These are phyloP conservation scores for Eospalax fontanierii DNA, from an alignment of 2,797 vertebrate species.

Conservation along the genomic window DNA sequence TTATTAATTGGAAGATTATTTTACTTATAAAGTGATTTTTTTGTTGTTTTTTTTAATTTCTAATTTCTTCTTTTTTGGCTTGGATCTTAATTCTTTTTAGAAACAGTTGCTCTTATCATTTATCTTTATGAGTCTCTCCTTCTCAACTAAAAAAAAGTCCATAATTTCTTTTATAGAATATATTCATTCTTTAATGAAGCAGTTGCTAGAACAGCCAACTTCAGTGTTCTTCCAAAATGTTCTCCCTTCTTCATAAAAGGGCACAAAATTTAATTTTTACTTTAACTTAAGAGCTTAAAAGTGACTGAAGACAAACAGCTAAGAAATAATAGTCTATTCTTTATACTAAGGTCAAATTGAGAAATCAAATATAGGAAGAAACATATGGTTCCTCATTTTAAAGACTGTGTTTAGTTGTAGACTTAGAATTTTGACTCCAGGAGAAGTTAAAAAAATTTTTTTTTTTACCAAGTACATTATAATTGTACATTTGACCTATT, in stretches of 20 bases:
- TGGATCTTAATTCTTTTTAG: conserved; percentile 42
- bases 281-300: background rate
- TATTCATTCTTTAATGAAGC: background rate
- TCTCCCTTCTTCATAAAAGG: background rate
- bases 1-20: conserved; percentile 1
- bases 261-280: conserved; percentile 18
- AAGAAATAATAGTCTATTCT: conserved; percentile 6
- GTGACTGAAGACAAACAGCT: background rate
- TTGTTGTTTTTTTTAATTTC: background rate
- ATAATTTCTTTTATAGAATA: background rate
- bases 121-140: background rate
- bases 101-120: conserved; percentile 21
- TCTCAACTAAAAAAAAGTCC: background rate
- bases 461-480: conserved; percentile 16
- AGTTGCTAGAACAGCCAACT: background rate
- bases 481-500: background rate
- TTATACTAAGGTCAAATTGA: conserved; percentile 47
- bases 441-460: background rate
- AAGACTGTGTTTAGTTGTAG: conserved; percentile 40
- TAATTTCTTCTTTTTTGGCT: background rate
- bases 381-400: background rate
- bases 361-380: conserved; percentile 47
- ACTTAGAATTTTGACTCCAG: background rate
- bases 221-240: background rate
- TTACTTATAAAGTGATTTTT: conserved; percentile 21